Percentiles rank a stretch among this genome's conserved stretches.
phyloP scores from a whole-genome alignment of 2,797 vertebrate genomes.

The Peromyscus nudipes region DNA sequence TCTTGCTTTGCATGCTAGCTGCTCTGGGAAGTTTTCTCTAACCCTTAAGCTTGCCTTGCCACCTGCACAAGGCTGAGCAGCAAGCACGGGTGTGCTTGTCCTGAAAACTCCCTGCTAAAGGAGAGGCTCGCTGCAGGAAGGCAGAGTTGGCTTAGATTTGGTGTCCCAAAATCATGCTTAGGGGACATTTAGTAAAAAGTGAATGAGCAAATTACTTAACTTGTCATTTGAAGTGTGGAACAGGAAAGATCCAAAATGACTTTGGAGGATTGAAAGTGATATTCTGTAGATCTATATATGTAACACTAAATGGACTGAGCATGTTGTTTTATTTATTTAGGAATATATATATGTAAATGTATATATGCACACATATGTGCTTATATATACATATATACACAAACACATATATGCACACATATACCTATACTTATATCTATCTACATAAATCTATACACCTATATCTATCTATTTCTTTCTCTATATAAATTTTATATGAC shows the following conservation, averaged over 20 bases:
- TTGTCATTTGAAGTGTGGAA: conserved; percentile 57
- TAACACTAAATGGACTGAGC: background rate
- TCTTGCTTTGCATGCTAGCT: background rate
- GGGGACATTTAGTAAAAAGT: conserved; percentile 46
- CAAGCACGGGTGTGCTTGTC: background rate
- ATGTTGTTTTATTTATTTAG: conserved; percentile 1
- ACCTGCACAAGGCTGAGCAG: background rate
- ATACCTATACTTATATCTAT: background rate
- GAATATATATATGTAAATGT: background rate
- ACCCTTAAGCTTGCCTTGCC: background rate
- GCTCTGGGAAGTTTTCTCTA: background rate
- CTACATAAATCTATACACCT: background rate
- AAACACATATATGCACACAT: too few relatives aligned
- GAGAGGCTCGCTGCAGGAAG: background rate
- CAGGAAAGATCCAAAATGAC: conserved; percentile 46
- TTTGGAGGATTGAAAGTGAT: conserved; percentile 38
- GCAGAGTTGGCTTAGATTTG: conserved; percentile 12
- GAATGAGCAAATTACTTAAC: conserved; percentile 44
- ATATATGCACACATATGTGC: background rate
- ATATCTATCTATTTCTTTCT: background rate
- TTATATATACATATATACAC: background rate
- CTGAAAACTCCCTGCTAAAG: background rate
- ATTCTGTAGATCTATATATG: background rate
- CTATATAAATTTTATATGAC: background rate
- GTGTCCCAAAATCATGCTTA: background rate